These are phyloP conservation scores for Gobio occitaniae DNA, from an alignment of 2,797 vertebrate genomes.

Conservation along the genomic window DNA sequence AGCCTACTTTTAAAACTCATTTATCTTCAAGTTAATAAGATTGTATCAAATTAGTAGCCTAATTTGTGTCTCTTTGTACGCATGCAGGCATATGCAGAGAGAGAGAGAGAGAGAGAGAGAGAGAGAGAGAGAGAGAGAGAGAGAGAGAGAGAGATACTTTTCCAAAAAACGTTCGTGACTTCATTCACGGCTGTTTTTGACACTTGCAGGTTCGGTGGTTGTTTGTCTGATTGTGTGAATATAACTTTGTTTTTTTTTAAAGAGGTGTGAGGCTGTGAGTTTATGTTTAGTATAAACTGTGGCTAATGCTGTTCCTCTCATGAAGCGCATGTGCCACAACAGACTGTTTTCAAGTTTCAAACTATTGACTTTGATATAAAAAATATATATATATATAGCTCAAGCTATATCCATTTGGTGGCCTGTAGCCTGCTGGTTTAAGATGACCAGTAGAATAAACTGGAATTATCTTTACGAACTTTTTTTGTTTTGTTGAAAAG, in stretches of 20 bases:
- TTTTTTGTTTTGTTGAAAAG: background rate
- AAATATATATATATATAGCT: too few relatives aligned
- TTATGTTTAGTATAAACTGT: background rate
- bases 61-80: background rate
- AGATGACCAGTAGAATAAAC: background rate
- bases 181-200: background rate
- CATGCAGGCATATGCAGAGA: background rate
- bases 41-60: background rate
- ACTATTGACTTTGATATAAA: background rate
- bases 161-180: background rate
- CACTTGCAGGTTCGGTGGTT: background rate
- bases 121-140: background rate
- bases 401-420: background rate
- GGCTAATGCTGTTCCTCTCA: slow-evolving; percentile 4
- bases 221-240: slow-evolving; percentile 54
- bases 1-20: background rate
- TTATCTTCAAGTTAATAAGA: background rate
- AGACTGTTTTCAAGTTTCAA: background rate
- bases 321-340: background rate
- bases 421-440: background rate
- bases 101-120: background rate
- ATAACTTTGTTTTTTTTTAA: slow-evolving; percentile 39
- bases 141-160: background rate
- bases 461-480: background rate
- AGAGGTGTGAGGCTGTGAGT: slow-evolving; percentile 59